phyloP scores from a whole-genome alignment of 2,113 vertebrate species.

The Carollia perspicillata region DNA sequence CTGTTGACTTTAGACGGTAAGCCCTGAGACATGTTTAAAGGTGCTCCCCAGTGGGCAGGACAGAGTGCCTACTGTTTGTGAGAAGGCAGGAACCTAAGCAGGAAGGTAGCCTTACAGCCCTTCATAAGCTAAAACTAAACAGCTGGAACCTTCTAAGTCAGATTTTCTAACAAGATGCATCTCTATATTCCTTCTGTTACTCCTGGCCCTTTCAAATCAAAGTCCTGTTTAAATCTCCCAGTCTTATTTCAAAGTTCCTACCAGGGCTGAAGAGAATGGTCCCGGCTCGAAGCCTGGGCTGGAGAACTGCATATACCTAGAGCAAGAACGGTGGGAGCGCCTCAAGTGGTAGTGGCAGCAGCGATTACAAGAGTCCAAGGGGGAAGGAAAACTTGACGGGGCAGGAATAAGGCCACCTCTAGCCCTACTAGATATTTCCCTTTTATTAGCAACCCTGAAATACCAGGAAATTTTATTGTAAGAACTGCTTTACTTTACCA shows the following conservation, averaged over 20 bases:
- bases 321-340: neutral
- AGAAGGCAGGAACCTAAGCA: neutral
- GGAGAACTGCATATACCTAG: neutral
- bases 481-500: neutral
- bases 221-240: neutral
- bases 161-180: neutral
- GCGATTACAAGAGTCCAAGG: neutral
- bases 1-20: neutral
- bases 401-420: neutral
- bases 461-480: neutral
- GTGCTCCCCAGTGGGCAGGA: neutral
- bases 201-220: neutral
- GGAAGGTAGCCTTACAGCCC: neutral
- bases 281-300: neutral
- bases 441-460: neutral
- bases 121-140: neutral
- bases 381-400: neutral
- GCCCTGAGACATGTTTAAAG: neutral
- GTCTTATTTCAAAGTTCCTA: neutral
- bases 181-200: neutral
- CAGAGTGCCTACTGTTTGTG: neutral
- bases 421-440: neutral
- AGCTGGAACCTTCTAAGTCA: neutral
- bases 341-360: neutral
- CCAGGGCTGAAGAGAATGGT: neutral